Percentiles rank a stretch among this genome's conserved stretches.
These are phyloP conservation scores for Gallinago jamesoni DNA, from an alignment of 2,113 vertebrate genomes.

Conservation along the genomic window DNA sequence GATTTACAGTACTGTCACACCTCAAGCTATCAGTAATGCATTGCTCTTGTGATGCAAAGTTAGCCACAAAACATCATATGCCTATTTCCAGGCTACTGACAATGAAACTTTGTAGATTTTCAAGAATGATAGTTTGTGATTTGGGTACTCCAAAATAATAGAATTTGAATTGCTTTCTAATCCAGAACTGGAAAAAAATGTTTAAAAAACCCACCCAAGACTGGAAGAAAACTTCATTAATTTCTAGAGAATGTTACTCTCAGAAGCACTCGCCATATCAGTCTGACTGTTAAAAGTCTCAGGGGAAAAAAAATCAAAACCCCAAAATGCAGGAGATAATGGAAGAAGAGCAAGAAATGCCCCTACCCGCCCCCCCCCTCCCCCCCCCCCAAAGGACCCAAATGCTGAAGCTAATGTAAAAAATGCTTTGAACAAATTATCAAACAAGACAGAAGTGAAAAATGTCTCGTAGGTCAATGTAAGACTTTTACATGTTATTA, in stretches of 20 bases:
- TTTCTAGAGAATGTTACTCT: background rate
- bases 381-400: background rate
- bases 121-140: slow-evolving; percentile 38
- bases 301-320: background rate
- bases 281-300: slow-evolving; percentile 27
- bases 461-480: slow-evolving; percentile 43
- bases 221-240: background rate
- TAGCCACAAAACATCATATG: background rate
- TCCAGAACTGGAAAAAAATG: background rate
- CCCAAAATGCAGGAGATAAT: background rate
- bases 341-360: background rate
- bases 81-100: slow-evolving; percentile 39
- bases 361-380: too few relatives aligned
- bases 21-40: background rate
- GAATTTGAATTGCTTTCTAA: slow-evolving; percentile 48
- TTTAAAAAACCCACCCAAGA: slow-evolving; percentile 15
- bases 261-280: background rate
- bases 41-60: background rate
- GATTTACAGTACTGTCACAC: background rate
- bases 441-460: slow-evolving; percentile 55
- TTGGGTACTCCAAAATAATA: slow-evolving; percentile 50
- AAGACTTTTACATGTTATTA: slow-evolving; percentile 73
- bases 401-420: slow-evolving; percentile 35
- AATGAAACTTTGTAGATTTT: slow-evolving; percentile 43
- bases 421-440: slow-evolving; percentile 68